Base-by-base conservation (phyloP, 2,888 invertebrate genomes). In the Anarsia innoxiella region DNA sequence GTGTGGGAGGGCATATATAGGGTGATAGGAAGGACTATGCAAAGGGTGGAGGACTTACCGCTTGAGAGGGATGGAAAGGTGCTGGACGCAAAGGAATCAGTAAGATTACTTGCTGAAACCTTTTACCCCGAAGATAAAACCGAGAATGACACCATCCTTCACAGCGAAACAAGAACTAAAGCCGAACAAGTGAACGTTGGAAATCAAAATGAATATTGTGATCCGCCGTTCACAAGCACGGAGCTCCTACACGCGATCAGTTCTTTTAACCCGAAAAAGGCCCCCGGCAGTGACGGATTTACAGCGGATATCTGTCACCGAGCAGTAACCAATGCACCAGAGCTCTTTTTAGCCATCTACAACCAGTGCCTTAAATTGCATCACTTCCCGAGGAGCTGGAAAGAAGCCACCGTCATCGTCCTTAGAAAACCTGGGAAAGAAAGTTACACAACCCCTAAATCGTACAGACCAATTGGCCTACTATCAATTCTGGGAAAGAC, bases 1-100 rank as follows among this genome's bases (percentile, higher is more conserved):
- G 8, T 41, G 0, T 42, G 40, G 40, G 39, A 40, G n/a, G 41
- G 39, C 1, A 39, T 39, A 1, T 40, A 40, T 8, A 23, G 41
- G 8, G 40, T 39, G 4, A 41, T 36, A 1, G 34, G 39, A 0
- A 35, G 31, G 9, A 35, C 32, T 3, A 6, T 19, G 2, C 6
- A 10, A 9, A 42, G 41, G 6, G 15, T 25, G 10, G 44, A 42
- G 5, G 31, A 31, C n/a, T 1, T 4, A 9, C 31, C 31, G 12
- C 2, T 33, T 14, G 32, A 8, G 3, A 8, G 3, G n/a, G 13
- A 32, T 1, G 32, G 32, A 1, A 5, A 23, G 12, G 13, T 12
- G 1, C 4, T 32, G 23, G 23, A 32, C 23, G 3, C 32, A 3
- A 9, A 32, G 3, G 23, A 13, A 1, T 32, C 32, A 1, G 23